Conservation (phyloP, 2,113 vertebrate species). For the Pedetes capensis region DNA sequence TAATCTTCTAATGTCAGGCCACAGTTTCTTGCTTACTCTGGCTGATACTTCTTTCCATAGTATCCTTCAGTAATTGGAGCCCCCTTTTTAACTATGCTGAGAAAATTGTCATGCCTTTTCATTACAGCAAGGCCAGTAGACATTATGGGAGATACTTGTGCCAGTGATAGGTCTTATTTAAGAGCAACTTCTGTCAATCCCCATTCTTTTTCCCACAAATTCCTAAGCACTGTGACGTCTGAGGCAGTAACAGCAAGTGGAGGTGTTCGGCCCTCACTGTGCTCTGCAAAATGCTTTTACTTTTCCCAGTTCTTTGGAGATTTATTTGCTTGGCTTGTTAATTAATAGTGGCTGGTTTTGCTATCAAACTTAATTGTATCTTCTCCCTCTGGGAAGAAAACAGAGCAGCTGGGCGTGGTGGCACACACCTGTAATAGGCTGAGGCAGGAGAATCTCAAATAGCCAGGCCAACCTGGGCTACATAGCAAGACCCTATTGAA, state of each 20-base stretch:
- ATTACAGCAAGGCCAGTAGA: background rate
- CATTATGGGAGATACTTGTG: background rate
- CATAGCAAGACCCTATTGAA: background rate
- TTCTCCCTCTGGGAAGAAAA: background rate
- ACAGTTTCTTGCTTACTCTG: background rate
- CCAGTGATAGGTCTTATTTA: background rate
- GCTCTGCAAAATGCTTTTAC: background rate
- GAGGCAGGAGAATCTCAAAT: background rate
- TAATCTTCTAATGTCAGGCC: background rate
- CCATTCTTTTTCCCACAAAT: background rate
- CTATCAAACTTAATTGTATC: background rate
- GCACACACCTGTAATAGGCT: background rate
- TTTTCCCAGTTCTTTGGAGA: background rate
- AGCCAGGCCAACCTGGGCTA: background rate
- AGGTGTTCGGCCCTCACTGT: rapidly evolving
- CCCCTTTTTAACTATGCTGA: background rate
- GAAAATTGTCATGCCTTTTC: background rate
- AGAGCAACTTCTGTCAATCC: background rate
- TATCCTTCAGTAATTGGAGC: background rate
- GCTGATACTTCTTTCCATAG: background rate
- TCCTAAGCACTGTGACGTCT: background rate
- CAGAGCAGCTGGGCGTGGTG: background rate
- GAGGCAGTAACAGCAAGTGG: background rate
- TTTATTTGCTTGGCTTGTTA: background rate
- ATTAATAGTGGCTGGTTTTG: background rate